Evolutionary conservation across 2,113 vertebrate species (phyloP), one percentile per base, ranked within the genome.

Genomic region (Oncorhynchus keta): DNA sequence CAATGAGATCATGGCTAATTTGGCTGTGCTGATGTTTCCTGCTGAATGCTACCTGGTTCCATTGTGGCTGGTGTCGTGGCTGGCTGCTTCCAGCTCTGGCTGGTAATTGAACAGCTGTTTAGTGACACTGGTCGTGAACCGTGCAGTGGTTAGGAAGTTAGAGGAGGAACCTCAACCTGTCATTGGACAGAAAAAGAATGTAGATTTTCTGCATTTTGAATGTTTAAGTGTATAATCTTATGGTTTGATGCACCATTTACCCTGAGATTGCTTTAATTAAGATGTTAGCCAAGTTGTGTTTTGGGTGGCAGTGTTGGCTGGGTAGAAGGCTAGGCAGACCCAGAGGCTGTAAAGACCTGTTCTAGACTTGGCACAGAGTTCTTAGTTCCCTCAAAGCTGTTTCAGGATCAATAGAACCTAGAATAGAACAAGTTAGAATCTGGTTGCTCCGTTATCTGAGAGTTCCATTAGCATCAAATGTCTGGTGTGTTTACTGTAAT

Each of bases 1-100:
- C 90, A 93, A 83, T 89, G 85, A 91, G 87, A 85, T 90, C 87
- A 91, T 80, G 89, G 86, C 87, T 90, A 89, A 92, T 85, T 91
- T 91, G 89, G 88, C 81, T 48, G 84, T 83, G 87, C 80, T 85
- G 86, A 91, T 83, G 81, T 91, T 92, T 94, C 90, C 89, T 88
- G 84, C 85, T 88, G 81, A 87, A 91, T 84, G 85, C 84, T 87
- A 88, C 86, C 85, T 91, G 86, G 81, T 89, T 90, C 88, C 72
- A 88, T 89, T 90, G 88, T 91, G 84, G 75, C 82, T 68, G 16
- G 48, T 66, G 78, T 79, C 77, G 32, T 55, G 88, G 76, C 81
- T 79, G 85, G 87, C 22, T 65, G 66, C 72, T 30, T 76, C 73
- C 12, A 14, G 16, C 78, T 83, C 74, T 83, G 80, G 48, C 79